A percentile compares a stretch with the other conserved stretches of the same genome.
Evolutionary conservation across 2,113 vertebrate species (phyloP).

Genomic region (Tringa solitaria): DNA sequence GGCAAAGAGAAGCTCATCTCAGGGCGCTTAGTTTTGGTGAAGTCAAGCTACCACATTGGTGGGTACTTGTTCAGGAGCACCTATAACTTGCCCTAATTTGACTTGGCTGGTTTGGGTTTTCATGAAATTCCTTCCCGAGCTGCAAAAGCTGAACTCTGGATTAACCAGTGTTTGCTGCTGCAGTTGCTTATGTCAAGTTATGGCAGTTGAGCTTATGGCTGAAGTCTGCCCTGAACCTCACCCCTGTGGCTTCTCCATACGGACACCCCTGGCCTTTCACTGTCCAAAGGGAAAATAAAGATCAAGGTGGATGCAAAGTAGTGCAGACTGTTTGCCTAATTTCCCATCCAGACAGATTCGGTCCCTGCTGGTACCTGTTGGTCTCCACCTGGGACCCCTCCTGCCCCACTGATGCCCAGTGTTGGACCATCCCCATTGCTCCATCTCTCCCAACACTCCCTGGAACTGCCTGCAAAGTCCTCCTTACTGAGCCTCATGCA

Average conservation of each 20-base stretch:
- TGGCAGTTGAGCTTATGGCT: rapidly evolving
- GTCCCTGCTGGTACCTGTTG: not conserved
- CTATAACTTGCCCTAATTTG: not conserved
- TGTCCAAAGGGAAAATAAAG: not conserved
- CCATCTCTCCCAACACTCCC: not conserved
- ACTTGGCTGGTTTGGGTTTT: not conserved
- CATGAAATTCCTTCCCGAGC: not conserved
- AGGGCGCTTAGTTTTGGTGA: not conserved
- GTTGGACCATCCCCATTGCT: rapidly evolving
- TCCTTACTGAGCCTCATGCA: not conserved
- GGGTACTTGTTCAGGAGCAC: not conserved
- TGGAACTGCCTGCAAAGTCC: not conserved
- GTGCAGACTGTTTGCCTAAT: not conserved
- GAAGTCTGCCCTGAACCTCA: not conserved
- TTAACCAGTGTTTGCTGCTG: not conserved
- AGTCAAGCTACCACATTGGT: not conserved
- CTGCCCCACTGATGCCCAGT: rapidly evolving
- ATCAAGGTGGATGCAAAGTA: not conserved
- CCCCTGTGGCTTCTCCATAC: not conserved
- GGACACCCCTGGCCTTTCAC: not conserved
- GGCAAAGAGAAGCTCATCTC: not conserved
- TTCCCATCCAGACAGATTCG: rapidly evolving
- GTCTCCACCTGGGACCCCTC: not conserved
- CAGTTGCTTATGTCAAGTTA: not conserved
- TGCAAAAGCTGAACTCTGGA: not conserved